A percentile compares a stretch with the other conserved stretches of the same genome.
Conservation (phyloP, 2,888 invertebrate genomes). For the Empis stercorea region DNA sequence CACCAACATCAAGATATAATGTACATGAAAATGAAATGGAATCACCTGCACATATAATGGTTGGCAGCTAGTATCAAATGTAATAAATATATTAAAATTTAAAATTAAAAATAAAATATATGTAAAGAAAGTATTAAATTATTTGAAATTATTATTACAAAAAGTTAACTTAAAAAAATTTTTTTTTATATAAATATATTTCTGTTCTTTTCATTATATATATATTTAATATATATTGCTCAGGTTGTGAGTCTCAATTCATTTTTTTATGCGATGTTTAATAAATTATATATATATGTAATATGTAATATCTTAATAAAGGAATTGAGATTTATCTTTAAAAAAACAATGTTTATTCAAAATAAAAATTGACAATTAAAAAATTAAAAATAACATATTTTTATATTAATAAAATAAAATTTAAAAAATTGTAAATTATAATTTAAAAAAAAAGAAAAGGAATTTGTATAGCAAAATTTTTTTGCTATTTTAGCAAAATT, state of each 20-base stretch:
- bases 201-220: too few relatives aligned
- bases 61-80: conserved; percentile 40
- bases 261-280: too few relatives aligned
- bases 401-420: not conserved
- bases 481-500: too few relatives aligned
- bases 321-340: not conserved
- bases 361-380: not conserved
- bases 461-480: too few relatives aligned
- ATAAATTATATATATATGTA: not conserved
- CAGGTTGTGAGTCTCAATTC: conserved; percentile 9
- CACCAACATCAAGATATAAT: conserved; percentile 27
- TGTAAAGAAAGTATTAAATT: not conserved
- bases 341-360: not conserved
- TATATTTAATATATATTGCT: too few relatives aligned
- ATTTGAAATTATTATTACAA: not conserved
- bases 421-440: too few relatives aligned
- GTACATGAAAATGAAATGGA: conserved; percentile 39
- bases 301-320: too few relatives aligned
- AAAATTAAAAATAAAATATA: too few relatives aligned
- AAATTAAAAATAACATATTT: not conserved
- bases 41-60: conserved; percentile 43
- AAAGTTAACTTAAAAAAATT: too few relatives aligned
- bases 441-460: too few relatives aligned
- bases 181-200: too few relatives aligned
- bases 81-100: too few relatives aligned